Evolutionary conservation across 2,113 vertebrate species (phyloP).

Genomic region (Pholis gunnellus): DNA sequence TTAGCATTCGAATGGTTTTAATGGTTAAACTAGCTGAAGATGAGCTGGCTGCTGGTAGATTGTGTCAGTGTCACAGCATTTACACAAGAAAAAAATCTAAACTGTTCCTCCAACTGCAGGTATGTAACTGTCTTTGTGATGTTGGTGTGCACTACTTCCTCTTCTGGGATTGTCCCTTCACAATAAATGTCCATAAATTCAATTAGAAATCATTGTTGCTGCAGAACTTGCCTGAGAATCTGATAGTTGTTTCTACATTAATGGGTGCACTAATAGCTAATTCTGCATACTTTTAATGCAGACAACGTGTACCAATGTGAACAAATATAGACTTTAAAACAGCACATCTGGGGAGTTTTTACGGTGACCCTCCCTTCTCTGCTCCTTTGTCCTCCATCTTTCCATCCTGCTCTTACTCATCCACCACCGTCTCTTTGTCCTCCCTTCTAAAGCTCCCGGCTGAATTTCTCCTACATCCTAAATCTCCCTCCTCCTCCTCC

Average conservation of each 20-base stretch:
- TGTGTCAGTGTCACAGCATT: too few relatives aligned
- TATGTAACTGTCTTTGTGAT: neutral
- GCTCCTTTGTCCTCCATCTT: neutral
- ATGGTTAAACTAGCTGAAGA: neutral
- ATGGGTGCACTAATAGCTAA: neutral
- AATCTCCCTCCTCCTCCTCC: constrained; percentile 16
- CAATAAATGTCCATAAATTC: neutral
- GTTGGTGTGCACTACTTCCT: neutral
- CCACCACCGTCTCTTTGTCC: neutral
- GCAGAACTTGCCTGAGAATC: neutral
- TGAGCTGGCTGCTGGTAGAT: neutral
- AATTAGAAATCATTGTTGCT: neutral
- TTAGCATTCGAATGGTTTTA: neutral
- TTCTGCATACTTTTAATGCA: neutral
- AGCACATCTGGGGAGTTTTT: neutral
- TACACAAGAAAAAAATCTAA: too few relatives aligned
- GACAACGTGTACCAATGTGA: neutral
- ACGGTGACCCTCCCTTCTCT: neutral
- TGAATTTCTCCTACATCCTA: constrained; percentile 26
- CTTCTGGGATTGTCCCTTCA: neutral
- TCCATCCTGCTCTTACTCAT: neutral
- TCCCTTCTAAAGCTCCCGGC: neutral
- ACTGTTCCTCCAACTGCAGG: neutral
- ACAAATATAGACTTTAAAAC: neutral
- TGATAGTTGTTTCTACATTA: neutral